Base-by-base conservation (phyloP, 1,140 invertebrate genomes). In the Archivesica marissinica region DNA sequence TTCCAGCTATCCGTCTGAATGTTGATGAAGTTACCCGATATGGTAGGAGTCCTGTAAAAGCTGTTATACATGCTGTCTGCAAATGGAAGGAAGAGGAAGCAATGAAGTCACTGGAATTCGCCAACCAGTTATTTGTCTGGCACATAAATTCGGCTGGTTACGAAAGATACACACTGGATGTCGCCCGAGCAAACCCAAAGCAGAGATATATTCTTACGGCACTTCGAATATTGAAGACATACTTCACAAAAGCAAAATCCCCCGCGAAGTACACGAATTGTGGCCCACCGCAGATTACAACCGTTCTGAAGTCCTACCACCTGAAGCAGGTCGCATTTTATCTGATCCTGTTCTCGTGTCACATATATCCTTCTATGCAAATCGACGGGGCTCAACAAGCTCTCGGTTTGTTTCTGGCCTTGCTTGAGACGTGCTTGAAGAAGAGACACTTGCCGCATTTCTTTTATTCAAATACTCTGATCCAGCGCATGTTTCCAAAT, bases 31-130 rank as follows among this genome's bases (percentile, higher is more conserved):
- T 0, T 30, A 44, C 61, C 9, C 0, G 20, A 0, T 56, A 68
- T 13, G 28, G 38, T 30, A 64, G 64, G 35, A 30, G 17, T 30
- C 20, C 11, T 15, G 39, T 81, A 2, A 38, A 68, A 23, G 52
- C 50, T 15, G 50, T 44, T 6, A 38, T 81, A n/a, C 66, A 81
- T 28, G 77, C 54, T 23, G 38, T 79, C 28, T 79, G 56, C 59
- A 79, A 79, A 35, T 79, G 77, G 77, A 50, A 41, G 20, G 78
- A 81, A 38, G 78, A 68, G 33, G 66, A 70, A 4, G 39, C 35
- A 1, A 23, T 11, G 11, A 47, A 54, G n/a, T 25, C 64, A 15
- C 35, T 70, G 11, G 61, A 81, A 54, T 35, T 81, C 30, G 66
- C 30, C 7, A 23, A 81, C 54, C 78, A 68, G 23, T 56, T 35